phyloP scores from a whole-genome alignment of 2,797 vertebrate genomes.

The Synanceia verrucosa region DNA sequence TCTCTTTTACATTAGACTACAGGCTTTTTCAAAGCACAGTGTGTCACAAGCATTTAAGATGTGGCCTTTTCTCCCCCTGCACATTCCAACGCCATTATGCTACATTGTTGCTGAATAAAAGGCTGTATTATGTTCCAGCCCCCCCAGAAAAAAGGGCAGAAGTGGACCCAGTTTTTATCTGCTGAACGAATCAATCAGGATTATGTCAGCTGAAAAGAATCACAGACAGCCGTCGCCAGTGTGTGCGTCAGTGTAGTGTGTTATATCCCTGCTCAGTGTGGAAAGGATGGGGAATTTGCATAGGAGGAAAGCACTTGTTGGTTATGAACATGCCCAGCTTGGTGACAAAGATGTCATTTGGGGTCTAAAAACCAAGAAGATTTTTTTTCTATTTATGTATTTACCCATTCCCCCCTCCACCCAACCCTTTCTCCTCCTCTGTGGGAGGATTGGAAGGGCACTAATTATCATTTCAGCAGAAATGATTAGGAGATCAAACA shows the following conservation, averaged over 20 bases:
- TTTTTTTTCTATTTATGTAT: slow-evolving; percentile 71
- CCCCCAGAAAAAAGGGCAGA: slow-evolving; percentile 94
- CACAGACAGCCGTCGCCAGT: slow-evolving; percentile 89
- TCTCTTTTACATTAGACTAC: slow-evolving; percentile 86
- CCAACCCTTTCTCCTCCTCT: slow-evolving; percentile 55
- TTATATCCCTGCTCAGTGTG: slow-evolving; percentile 33
- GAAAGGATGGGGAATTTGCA: slow-evolving; percentile 66
- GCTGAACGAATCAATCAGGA: slow-evolving; percentile 99
- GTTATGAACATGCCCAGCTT: slow-evolving; percentile 82
- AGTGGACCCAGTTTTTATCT: slow-evolving; percentile 99
- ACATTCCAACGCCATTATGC: slow-evolving; percentile 99
- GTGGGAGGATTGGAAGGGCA: slow-evolving; percentile 84
- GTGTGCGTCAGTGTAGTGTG: slow-evolving; percentile 54
- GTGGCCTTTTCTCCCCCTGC: slow-evolving; percentile 87
- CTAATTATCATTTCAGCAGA: slow-evolving; percentile 99
- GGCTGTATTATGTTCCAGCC: slow-evolving; percentile 94
- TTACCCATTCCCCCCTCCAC: slow-evolving; percentile 33
- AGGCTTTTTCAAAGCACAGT: slow-evolving; percentile 88
- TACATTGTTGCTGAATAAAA: slow-evolving; percentile 99
- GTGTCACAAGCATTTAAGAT: slow-evolving; percentile 95
- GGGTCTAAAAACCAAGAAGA: slow-evolving; percentile 61
- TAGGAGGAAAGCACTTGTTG: slow-evolving; percentile 86
- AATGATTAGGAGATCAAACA: slow-evolving; percentile 97
- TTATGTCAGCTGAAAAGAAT: slow-evolving; percentile 99
- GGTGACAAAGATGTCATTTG: slow-evolving; percentile 89